Evolutionary conservation across 2,797 vertebrate genomes (phyloP).

Genomic region (Phataginus tricuspis): DNA sequence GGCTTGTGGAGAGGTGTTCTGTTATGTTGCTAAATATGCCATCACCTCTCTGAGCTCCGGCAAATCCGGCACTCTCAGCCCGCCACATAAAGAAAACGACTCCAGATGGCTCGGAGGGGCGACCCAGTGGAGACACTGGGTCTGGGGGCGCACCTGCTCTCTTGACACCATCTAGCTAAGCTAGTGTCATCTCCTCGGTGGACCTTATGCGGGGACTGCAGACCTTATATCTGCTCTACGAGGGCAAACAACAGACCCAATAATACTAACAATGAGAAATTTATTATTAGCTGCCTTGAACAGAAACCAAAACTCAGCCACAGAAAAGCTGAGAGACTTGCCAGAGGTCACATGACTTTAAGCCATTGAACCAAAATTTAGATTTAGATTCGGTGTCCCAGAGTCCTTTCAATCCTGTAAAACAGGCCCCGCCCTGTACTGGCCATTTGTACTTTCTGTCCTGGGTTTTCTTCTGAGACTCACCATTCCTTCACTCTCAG

Average conservation of each 20-base stretch:
- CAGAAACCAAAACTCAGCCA: not conserved
- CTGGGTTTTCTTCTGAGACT: not conserved
- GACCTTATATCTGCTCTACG: not conserved
- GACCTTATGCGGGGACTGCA: not conserved
- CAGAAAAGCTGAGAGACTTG: not conserved
- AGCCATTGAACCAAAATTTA: not conserved
- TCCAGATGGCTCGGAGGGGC: not conserved
- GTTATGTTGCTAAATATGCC: not conserved
- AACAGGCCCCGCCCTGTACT: not conserved
- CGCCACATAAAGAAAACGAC: not conserved
- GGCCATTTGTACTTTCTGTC: too few species aligned
- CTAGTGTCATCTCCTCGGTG: not conserved
- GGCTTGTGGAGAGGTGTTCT: slow-evolving; percentile 34
- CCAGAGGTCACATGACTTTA: not conserved
- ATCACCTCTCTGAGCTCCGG: not conserved
- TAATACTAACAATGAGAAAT: not conserved
- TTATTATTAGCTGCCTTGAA: not conserved
- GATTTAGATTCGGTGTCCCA: not conserved
- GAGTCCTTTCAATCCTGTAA: not conserved
- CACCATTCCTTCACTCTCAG: not conserved
- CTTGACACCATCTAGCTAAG: not conserved
- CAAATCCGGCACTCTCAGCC: not conserved
- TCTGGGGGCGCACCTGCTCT: too few species aligned
- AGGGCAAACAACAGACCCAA: not conserved
- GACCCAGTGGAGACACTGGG: not conserved